A percentile compares a stretch with the other conserved stretches of the same genome.
Conservation (phyloP, 2,797 vertebrate genomes). For the Myripristis jacobus region DNA sequence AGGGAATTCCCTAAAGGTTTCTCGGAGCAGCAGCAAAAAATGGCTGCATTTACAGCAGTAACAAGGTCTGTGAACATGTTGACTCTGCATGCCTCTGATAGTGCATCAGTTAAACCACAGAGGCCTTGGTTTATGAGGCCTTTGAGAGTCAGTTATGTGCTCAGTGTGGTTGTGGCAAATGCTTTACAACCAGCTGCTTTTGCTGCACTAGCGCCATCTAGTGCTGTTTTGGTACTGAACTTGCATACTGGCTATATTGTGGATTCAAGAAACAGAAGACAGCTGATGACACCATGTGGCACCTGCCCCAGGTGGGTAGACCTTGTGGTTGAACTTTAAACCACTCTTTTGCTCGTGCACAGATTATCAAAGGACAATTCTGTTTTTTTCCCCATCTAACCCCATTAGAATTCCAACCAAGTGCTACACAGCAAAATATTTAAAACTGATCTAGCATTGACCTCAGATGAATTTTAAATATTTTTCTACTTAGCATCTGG, state of each 20-base stretch:
- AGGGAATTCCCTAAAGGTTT: not conserved
- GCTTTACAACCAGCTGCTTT: not conserved
- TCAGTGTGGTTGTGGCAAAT: not conserved
- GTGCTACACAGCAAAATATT: too few species aligned
- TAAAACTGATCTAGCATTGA: too few species aligned
- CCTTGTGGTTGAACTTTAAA: not conserved
- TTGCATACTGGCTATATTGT: not conserved
- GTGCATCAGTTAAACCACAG: not conserved
- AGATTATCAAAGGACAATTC: not conserved
- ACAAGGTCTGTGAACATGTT: not conserved
- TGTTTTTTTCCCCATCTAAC: too few species aligned
- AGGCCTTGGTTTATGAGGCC: not conserved
- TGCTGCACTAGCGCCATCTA: conserved; percentile 48
- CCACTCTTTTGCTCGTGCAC: not conserved
- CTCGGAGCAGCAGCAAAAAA: not conserved
- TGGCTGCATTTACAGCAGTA: not conserved
- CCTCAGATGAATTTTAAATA: too few species aligned
- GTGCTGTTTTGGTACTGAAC: conserved; percentile 12
- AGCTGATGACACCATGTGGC: not conserved
- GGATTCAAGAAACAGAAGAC: not conserved
- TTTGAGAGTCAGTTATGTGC: conserved; percentile 5
- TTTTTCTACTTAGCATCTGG: too few species aligned
- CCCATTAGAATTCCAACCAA: too few species aligned
- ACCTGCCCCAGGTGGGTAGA: not conserved
- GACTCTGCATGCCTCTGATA: not conserved